These are phyloP conservation scores for Pseudopipra pipra DNA, from an alignment of 2,113 vertebrate species.

Conservation along the genomic window DNA sequence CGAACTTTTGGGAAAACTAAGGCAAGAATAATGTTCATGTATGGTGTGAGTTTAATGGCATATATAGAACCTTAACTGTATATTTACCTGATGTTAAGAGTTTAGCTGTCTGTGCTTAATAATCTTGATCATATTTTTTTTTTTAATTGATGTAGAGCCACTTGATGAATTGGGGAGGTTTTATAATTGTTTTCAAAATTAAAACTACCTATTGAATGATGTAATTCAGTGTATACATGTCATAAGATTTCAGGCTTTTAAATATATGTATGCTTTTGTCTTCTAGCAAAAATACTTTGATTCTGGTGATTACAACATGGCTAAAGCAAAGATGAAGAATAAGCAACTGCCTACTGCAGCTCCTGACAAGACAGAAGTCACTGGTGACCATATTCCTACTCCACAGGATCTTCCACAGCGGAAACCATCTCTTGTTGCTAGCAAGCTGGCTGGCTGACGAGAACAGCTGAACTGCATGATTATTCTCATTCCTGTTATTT, in stretches of 20 bases:
- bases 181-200: background rate
- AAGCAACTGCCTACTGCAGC: conserved; percentile 91
- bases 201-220: background rate
- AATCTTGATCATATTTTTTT: background rate
- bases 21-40: background rate
- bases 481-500: conserved; percentile 81
- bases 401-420: conserved; percentile 98
- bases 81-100: background rate
- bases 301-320: conserved; percentile 99
- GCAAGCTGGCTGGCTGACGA: conserved; percentile 96
- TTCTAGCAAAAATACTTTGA: conserved; percentile 99
- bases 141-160: rapidly evolving
- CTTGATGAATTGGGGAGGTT: background rate
- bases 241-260: background rate
- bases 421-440: conserved; percentile 97
- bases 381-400: conserved; percentile 98
- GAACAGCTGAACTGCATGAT: conserved; percentile 76
- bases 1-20: background rate
- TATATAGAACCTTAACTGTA: background rate
- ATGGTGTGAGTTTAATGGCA: background rate
- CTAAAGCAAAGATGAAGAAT: conserved; percentile 98
- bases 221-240: background rate
- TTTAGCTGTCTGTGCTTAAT: background rate
- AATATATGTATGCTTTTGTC: conserved; percentile 9
- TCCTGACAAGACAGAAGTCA: conserved; percentile 96